Percentiles rank a stretch among this genome's conserved stretches.
Conservation (phyloP, 2,888 invertebrate genomes). For the Crematogaster levior region DNA sequence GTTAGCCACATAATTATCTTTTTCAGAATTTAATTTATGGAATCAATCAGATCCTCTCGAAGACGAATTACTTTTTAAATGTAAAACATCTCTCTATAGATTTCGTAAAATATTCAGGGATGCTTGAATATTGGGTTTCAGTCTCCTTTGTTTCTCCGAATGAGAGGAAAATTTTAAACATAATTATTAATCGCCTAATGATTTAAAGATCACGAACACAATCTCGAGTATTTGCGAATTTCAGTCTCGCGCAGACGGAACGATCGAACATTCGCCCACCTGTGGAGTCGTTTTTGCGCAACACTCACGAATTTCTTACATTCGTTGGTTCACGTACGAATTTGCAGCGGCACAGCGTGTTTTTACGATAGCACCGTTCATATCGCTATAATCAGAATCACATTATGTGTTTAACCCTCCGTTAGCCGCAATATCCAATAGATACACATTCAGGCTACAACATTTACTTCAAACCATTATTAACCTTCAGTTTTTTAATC, state of each 20-base stretch:
- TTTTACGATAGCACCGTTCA: conserved; percentile 30
- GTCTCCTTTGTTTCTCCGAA: background rate
- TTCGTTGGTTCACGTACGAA: conserved; percentile 47
- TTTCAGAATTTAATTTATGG: conserved; percentile 25
- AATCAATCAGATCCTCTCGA: background rate
- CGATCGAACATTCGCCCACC: conserved; percentile 72
- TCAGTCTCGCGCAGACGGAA: conserved; percentile 48
- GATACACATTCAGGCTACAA: too few relatives aligned
- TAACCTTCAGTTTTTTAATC: too few relatives aligned
- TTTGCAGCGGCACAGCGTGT: background rate
- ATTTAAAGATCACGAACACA: background rate
- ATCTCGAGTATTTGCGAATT: conserved; percentile 42
- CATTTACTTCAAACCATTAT: too few relatives aligned
- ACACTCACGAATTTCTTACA: conserved; percentile 68
- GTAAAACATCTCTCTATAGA: background rate
- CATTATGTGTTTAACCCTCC: conserved; percentile 30
- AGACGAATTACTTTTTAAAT: background rate
- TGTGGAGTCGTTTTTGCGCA: conserved; percentile 72
- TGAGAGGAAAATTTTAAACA: background rate
- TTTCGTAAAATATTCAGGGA: background rate
- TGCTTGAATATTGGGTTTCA: background rate
- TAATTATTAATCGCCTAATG: background rate
- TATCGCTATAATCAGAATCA: conserved; percentile 35
- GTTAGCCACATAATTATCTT: conserved; percentile 20
- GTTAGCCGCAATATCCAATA: too few relatives aligned